Evolutionary conservation across 2,113 vertebrate genomes (phyloP), one percentile per base, ranked within the genome.

Genomic region (Edolisoma coerulescens): DNA sequence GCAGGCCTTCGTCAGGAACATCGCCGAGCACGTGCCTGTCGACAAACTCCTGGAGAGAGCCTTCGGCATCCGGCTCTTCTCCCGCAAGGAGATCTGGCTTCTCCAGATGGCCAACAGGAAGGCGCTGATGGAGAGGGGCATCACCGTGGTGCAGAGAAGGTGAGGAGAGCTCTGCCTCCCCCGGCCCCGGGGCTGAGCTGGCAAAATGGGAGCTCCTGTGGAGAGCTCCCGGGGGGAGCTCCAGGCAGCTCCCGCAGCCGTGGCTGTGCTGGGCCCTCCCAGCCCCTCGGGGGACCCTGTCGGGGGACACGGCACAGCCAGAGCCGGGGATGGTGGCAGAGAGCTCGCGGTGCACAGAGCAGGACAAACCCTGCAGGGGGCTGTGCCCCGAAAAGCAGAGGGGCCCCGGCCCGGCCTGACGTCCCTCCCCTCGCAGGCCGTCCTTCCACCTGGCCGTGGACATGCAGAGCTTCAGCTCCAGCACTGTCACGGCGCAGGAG

Each of bases 61-160:
- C 35, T 99, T 99, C 63, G 95, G 93, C 90, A 98, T 99, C 85
- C 96, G 98, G 1, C 98, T 99, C 26, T 98, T 98, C 70, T 99
- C 98, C 18, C 98, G 98, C 89, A 97, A 97, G 67, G 98, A 99
- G 91, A 98, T 99, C 81, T 98, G 98, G 97, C 98, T 98, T 3
- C 98, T 99, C 32, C 98, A 99, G 87, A 98, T 98, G 84, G 98
- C 98, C 91, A 99, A 99, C 90, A 98, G 98, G 95, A 97, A 98
- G 70, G 98, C 98, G 0, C 84, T 99, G 52, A 92, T 97, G 90
- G 98, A 98, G 75, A 98, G 98, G 95, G 98, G 98, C 44, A 98
- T 98, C 86, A 98, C 97, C 64, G 97, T 97, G 87, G 95, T 98
- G 87, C 98, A 99, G 91, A 97, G 97, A 63, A 98, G 98, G 98